These are phyloP conservation scores for Eupithecia inturbata DNA, from an alignment of 2,888 invertebrate genomes.

Conservation along the genomic window DNA sequence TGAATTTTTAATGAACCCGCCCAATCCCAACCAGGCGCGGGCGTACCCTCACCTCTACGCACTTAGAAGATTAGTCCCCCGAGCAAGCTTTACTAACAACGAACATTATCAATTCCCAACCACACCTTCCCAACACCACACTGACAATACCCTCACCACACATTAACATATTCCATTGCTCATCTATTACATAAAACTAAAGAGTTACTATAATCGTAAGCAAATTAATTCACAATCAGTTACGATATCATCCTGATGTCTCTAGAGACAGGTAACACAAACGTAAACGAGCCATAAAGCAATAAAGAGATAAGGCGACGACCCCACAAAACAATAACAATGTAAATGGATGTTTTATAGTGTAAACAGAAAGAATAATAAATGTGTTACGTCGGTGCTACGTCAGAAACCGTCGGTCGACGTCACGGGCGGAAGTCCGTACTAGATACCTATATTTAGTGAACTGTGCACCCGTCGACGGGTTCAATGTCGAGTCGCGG, in stretches of 20 bases:
- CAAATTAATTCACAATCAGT: conserved; percentile 44
- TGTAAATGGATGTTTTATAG: conserved; percentile 78
- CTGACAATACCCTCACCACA: conserved; percentile 9
- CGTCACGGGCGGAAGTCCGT: conserved; percentile 81
- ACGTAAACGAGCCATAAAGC: conserved; percentile 67
- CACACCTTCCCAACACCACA: conserved; percentile 46
- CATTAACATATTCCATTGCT: conserved; percentile 27
- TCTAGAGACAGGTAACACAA: conserved; percentile 51
- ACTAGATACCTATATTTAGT: conserved; percentile 77
- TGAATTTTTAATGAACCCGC: conserved; percentile 82
- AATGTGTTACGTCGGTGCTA: conserved; percentile 72
- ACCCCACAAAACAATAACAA: conserved; percentile 77
- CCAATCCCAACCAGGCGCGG: conserved; percentile 50
- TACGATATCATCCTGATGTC: conserved; percentile 41
- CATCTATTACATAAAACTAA: conserved; percentile 14
- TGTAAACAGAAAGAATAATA: conserved; percentile 80
- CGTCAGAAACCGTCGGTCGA: conserved; percentile 71
- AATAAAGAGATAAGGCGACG: conserved; percentile 78
- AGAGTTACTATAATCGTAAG: conserved; percentile 34
- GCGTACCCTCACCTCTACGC: conserved; percentile 63
- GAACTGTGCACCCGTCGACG: conserved; percentile 59
- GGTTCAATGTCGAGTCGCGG: conserved; percentile 80
- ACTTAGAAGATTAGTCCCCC: conserved; percentile 83
- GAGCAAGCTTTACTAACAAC: conserved; percentile 72
- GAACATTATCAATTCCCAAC: conserved; percentile 54